A percentile compares a stretch with the other conserved stretches of the same genome.
Conservation (phyloP, 2,797 vertebrate species). For the Phalloptychus januarius region DNA sequence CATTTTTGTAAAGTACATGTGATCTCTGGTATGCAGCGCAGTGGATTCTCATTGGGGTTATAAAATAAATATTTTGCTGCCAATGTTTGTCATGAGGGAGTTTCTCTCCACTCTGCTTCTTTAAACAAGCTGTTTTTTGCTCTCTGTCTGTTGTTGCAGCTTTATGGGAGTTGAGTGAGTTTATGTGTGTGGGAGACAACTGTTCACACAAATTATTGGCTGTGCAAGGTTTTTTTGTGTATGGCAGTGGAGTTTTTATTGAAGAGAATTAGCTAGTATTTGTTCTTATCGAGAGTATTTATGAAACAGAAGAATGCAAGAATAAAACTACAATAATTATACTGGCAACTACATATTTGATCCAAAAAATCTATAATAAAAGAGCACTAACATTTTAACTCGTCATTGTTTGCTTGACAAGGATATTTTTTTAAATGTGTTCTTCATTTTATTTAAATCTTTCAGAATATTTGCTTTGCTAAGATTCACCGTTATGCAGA, state of each 20-base stretch:
- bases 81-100: conserved; percentile 63
- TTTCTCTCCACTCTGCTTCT: conserved; percentile 44
- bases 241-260: background rate
- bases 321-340: background rate
- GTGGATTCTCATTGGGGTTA: conserved; percentile 35
- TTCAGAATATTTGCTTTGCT: background rate
- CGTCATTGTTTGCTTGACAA: background rate
- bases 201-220: conserved; percentile 17
- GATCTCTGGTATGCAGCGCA: conserved; percentile 23
- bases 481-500: background rate
- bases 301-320: background rate
- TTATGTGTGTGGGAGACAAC: conserved; percentile 1
- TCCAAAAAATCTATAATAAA: background rate
- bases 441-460: background rate
- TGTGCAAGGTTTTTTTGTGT: conserved; percentile 5
- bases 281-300: background rate
- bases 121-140: conserved; percentile 45
- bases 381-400: background rate
- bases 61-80: conserved; percentile 69
- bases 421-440: background rate
- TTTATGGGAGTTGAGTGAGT: conserved; percentile 17
- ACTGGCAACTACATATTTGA: background rate
- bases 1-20: conserved; percentile 3
- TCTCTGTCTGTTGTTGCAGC: conserved; percentile 52
- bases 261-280: background rate